Conservation (phyloP, 2,797 vertebrate species). For the Semotilus atromaculatus region DNA sequence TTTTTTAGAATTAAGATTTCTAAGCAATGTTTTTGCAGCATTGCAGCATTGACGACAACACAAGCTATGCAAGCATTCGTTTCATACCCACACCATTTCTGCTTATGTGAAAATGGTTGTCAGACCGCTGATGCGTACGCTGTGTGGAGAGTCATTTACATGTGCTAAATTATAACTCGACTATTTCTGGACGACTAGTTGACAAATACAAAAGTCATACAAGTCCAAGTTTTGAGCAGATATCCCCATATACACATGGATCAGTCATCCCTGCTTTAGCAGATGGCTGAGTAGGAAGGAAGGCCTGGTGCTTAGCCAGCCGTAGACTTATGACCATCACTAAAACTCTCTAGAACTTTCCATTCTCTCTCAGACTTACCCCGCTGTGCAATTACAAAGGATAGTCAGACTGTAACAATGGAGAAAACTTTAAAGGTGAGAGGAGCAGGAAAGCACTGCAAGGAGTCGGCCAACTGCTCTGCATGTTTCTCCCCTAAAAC, state of each 20-base stretch:
- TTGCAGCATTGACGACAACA: not conserved
- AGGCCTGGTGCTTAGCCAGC: conserved; percentile 57
- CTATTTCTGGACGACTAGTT: not conserved
- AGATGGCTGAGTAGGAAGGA: conserved; percentile 60
- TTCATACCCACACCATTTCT: not conserved
- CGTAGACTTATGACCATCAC: conserved; percentile 60
- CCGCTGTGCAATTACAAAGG: conserved; percentile 14
- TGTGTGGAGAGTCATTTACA: not conserved
- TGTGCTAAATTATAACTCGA: not conserved
- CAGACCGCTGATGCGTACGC: not conserved
- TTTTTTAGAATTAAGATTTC: too few species aligned
- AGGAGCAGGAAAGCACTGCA: conserved; percentile 21
- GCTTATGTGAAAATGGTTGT: not conserved
- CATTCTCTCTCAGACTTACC: not conserved
- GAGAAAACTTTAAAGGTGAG: conserved; percentile 36
- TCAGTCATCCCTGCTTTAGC: conserved; percentile 53
- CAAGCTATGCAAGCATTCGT: not conserved
- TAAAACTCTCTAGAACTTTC: conserved; percentile 60
- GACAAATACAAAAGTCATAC: not conserved
- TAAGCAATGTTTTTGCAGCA: not conserved
- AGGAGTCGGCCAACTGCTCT: conserved; percentile 3
- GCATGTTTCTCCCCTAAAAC: not conserved
- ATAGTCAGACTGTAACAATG: conserved; percentile 7
- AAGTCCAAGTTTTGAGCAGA: not conserved
- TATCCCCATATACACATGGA: conserved; percentile 14